These are phyloP conservation scores for Syndactyla subalaris DNA, from an alignment of 2,797 vertebrate species.

Conservation along the genomic window DNA sequence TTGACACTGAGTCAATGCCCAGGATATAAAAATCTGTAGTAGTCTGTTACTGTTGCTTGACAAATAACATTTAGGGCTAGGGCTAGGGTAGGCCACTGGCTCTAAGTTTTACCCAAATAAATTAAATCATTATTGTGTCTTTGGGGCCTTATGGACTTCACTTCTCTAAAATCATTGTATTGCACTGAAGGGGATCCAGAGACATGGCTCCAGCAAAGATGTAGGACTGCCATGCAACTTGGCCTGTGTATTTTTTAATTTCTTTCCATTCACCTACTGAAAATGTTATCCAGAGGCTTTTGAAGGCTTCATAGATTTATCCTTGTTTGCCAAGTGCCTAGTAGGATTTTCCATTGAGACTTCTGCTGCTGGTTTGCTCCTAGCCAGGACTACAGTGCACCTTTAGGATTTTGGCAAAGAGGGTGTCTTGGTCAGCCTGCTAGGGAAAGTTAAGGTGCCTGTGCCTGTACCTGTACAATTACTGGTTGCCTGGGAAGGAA, in stretches of 20 bases:
- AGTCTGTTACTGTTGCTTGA: not conserved
- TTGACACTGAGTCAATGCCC: constrained; percentile 43
- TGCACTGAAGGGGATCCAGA: not conserved
- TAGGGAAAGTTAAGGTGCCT: not conserved
- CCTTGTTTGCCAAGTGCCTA: not conserved
- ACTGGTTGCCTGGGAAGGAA: not conserved
- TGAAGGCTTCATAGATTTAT: not conserved
- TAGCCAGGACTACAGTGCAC: not conserved
- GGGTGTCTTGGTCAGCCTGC: not conserved
- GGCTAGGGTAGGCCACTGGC: not conserved
- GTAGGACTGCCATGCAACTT: not conserved
- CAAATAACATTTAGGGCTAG: not conserved
- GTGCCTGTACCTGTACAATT: too few relatives aligned
- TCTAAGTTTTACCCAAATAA: not conserved
- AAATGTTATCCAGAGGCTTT: not conserved
- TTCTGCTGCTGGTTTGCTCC: not conserved
- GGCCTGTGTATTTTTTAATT: not conserved
- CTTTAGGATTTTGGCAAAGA: not conserved
- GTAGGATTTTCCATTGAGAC: not conserved
- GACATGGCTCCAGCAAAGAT: not conserved
- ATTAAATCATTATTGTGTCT: constrained; percentile 7
- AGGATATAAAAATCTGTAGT: constrained; percentile 21
- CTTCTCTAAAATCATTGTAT: not conserved
- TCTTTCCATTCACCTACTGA: not conserved
- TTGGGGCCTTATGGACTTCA: constrained; percentile 1